phyloP scores from a whole-genome alignment of 2,113 vertebrate species.

The Antigone vipio region DNA sequence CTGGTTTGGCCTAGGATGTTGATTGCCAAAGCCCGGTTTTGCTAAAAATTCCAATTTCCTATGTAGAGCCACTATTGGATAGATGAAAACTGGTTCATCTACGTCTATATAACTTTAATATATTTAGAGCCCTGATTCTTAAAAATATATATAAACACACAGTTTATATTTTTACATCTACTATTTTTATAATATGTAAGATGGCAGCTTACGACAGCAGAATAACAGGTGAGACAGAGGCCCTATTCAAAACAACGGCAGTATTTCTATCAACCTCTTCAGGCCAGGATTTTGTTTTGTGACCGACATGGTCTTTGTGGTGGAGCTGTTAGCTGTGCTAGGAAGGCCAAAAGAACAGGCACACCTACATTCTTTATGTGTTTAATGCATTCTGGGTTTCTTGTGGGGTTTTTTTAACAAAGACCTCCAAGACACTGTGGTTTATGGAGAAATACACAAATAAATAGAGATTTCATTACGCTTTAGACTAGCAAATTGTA shows the following conservation, averaged over 20 bases:
- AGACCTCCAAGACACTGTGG: not conserved
- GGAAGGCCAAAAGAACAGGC: not conserved
- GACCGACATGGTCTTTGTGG: too few relatives aligned
- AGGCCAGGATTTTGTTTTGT: not conserved
- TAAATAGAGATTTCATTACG: not conserved
- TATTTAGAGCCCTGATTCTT: not conserved
- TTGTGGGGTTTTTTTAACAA: not conserved
- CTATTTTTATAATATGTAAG: not conserved
- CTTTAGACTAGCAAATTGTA: not conserved
- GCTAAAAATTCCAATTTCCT: not conserved
- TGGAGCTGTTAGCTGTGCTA: not conserved
- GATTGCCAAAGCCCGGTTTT: not conserved
- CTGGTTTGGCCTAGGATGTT: too few relatives aligned
- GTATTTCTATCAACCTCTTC: not conserved
- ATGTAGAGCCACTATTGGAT: accelerated
- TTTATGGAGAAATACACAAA: not conserved
- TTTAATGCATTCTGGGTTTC: not conserved
- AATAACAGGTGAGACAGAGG: not conserved
- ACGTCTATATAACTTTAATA: not conserved
- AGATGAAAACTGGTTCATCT: not conserved
- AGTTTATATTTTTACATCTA: not conserved
- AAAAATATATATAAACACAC: not conserved
- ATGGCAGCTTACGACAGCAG: not conserved
- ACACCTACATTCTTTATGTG: not conserved
- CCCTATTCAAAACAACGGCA: not conserved